Conservation (phyloP, 1,140 invertebrate species). For the Drosophila murphyi region DNA sequence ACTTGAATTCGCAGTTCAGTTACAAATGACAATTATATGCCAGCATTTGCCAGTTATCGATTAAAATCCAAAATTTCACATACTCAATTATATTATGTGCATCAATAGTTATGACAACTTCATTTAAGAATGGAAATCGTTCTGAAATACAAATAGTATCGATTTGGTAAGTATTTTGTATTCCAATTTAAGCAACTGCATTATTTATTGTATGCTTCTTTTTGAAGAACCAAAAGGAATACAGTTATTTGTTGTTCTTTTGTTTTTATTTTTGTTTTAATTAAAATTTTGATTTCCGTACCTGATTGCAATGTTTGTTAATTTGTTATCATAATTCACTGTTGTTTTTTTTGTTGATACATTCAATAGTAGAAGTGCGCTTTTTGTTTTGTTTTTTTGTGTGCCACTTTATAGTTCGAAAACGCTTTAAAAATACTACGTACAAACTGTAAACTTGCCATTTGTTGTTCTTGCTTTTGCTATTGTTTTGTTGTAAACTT, state of each 20-base stretch:
- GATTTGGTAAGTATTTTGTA: too few species aligned
- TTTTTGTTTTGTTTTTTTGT: slow-evolving; percentile 36
- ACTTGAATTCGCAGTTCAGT: slow-evolving; percentile 16
- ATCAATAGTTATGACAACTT: too few species aligned
- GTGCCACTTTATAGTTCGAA: slow-evolving; percentile 55
- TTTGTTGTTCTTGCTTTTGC: slow-evolving; percentile 13
- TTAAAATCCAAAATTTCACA: too few species aligned
- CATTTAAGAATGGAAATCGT: too few species aligned
- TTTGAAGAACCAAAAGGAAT: slow-evolving; percentile 34
- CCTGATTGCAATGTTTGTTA: slow-evolving; percentile 71
- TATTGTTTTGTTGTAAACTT: slow-evolving; percentile 63
- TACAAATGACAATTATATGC: too few species aligned
- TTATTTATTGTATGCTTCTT: slow-evolving; percentile 16
- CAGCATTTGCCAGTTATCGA: not conserved
- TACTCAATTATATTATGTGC: too few species aligned
- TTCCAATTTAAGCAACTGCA: slow-evolving; percentile 27
- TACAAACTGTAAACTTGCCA: slow-evolving; percentile 34
- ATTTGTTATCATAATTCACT: slow-evolving; percentile 60
- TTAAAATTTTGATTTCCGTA: slow-evolving; percentile 80
- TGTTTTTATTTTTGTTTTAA: slow-evolving; percentile 31
- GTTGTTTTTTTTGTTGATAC: slow-evolving; percentile 45
- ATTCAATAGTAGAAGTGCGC: slow-evolving; percentile 27
- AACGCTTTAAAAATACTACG: slow-evolving; percentile 73
- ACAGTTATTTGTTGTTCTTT: slow-evolving; percentile 7
- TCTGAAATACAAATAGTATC: too few species aligned